Conservation (phyloP, 2,113 vertebrate species). For the Chamaea fasciata region DNA sequence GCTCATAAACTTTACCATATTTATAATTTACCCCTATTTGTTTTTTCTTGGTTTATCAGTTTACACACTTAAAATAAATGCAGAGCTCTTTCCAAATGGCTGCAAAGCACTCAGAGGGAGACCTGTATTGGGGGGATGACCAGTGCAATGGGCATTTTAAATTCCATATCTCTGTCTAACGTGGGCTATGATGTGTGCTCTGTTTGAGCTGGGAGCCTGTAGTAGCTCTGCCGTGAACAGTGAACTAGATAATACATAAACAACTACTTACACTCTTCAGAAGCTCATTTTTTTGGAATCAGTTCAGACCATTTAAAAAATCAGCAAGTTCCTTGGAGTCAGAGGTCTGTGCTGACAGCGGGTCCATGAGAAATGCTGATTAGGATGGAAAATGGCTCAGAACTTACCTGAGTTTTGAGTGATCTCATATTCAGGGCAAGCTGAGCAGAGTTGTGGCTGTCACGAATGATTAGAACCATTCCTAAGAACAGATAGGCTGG, state of each 20-base stretch:
- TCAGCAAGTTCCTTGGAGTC: not conserved
- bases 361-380: not conserved
- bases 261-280: not conserved
- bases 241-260: not conserved
- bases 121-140: not conserved
- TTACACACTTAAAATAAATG: not conserved
- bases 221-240: not conserved
- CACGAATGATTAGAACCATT: not conserved
- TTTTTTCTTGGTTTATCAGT: not conserved
- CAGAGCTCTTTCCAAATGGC: not conserved
- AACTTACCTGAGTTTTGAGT: not conserved
- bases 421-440: not conserved
- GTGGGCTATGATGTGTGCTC: not conserved
- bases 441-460: not conserved
- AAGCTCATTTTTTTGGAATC: not conserved
- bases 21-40: fast-evolving
- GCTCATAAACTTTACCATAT: not conserved
- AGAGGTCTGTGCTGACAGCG: not conserved
- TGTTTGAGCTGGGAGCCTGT: not conserved
- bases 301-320: not conserved
- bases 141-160: not conserved
- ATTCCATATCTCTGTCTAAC: not conserved
- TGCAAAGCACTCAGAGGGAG: not conserved
- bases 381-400: not conserved
- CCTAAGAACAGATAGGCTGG: not conserved